Evolutionary conservation across 2,113 vertebrate species (phyloP), one percentile per base, ranked within the genome.

Genomic region (Paramisgurnus dabryanus): DNA sequence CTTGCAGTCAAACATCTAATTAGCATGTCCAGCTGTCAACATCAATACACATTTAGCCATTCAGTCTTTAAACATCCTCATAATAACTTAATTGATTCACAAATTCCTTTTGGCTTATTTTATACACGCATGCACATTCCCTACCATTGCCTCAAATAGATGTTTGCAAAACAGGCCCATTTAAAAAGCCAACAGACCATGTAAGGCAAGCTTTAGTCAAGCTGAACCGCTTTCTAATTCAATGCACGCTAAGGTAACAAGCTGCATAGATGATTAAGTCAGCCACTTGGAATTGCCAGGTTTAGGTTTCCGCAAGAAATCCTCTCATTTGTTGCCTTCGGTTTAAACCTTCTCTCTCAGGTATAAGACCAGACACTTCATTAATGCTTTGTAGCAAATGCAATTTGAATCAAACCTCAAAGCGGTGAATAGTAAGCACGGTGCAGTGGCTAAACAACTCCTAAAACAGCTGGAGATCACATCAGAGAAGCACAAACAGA

Each of bases 101-200:
- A 86, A 86, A 82, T 47, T 69, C 67, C 82, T 87, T 83, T 85
- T n/a, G 53, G 69, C 80, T 87, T 72, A 87, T 87, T 87, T 79
- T 60, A 83, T 85, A 27, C 40, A 40, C 39, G 80, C 83, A 86
- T 86, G 76, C 85, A 80, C 87, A 86, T 77, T 80, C 76, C 58
- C 77, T 71, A 49, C 71, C 85, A 83, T 82, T 82, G 83, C 79
- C 34, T 70, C 10, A 4, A 73, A 73, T 55, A 41, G 50, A 69
- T 82, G 73, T 82, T 82, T 67, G 50, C 47, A 86, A 84, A 82
- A 86, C 65, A 79, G 79, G 84, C 74, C 81, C 87, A 80, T 88
- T 91, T 90, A 82, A 85, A 83, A 83, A 88, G 86, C 80, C 87
- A 90, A 87, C 87, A 87, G 87, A 90, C 85, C 89, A 88, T 91